Conservation (phyloP, 1,140 invertebrate species). For the Sinella curviseta region DNA sequence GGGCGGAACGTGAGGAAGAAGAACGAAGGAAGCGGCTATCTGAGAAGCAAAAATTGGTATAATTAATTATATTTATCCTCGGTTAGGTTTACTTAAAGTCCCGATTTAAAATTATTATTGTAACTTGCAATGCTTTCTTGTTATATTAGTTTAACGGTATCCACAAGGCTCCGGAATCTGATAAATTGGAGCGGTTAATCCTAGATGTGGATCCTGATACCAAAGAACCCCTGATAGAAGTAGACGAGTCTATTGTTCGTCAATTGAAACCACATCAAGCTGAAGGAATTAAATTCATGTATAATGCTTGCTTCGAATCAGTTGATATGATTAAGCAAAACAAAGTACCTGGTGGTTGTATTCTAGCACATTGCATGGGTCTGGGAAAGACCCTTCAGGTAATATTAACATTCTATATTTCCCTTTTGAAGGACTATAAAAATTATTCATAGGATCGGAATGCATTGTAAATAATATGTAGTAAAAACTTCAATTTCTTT, state of each 20-base stretch:
- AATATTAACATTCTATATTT: neutral
- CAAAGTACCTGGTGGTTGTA: conserved; percentile 75
- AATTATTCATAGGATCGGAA: neutral
- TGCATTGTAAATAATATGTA: neutral
- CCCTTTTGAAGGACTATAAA: too few relatives aligned
- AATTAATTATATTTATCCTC: neutral
- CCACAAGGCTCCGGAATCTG: conserved; percentile 62
- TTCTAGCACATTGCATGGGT: conserved; percentile 85
- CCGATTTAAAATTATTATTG: neutral
- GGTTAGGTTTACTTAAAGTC: neutral
- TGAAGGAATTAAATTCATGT: conserved; percentile 94
- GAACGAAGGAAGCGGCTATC: conserved; percentile 82
- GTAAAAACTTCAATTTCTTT: neutral
- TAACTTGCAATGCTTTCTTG: conserved; percentile 27
- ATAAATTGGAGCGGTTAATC: conserved; percentile 72
- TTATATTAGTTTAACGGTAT: conserved; percentile 72
- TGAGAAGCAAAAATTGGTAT: conserved; percentile 78
- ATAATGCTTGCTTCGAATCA: conserved; percentile 90
- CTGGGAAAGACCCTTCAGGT: conserved; percentile 67
- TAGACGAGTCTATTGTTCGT: conserved; percentile 76
- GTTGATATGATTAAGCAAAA: conserved; percentile 72
- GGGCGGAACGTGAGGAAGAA: conserved; percentile 84
- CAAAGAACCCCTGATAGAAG: conserved; percentile 75
- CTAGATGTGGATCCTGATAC: conserved; percentile 82
- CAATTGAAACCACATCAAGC: conserved; percentile 92